phyloP scores from a whole-genome alignment of 2,888 invertebrate genomes.

The Phyto melanocephala region DNA sequence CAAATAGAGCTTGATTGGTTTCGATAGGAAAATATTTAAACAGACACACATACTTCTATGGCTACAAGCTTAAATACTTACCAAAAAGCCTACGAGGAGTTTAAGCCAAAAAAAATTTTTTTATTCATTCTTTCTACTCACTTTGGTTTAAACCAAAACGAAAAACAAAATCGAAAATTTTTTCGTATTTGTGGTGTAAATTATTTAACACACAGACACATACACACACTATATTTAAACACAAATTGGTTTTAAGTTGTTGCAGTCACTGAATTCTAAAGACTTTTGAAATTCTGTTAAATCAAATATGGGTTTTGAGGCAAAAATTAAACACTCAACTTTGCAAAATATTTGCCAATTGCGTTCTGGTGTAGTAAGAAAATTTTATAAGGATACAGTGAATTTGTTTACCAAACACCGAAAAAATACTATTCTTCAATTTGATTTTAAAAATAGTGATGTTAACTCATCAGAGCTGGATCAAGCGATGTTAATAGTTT shows the following conservation, averaged over 20 bases:
- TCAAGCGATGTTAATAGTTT: too few relatives aligned
- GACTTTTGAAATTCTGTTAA: neutral
- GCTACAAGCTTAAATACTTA: neutral
- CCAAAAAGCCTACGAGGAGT: neutral
- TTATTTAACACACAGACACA: slow-evolving; percentile 12
- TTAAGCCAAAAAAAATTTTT: slow-evolving; percentile 18
- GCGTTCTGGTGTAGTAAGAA: neutral
- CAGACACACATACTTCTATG: neutral
- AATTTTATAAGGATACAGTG: neutral
- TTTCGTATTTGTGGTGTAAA: slow-evolving; percentile 20
- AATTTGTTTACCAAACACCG: too few relatives aligned
- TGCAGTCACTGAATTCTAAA: neutral
- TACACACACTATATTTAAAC: neutral
- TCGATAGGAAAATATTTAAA: slow-evolving; percentile 36
- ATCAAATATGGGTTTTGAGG: too few relatives aligned
- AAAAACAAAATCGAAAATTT: neutral
- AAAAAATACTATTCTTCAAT: too few relatives aligned
- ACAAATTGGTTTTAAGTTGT: neutral
- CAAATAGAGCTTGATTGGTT: slow-evolving; percentile 53
- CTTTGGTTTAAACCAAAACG: neutral
- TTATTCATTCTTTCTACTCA: slow-evolving; percentile 6
- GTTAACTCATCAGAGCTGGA: too few relatives aligned
- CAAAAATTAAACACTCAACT: too few relatives aligned
- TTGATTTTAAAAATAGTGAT: too few relatives aligned
- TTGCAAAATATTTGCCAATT: neutral